Evolutionary conservation across 2,113 vertebrate species (phyloP).

Genomic region (Gnathonemus longibarbis): DNA sequence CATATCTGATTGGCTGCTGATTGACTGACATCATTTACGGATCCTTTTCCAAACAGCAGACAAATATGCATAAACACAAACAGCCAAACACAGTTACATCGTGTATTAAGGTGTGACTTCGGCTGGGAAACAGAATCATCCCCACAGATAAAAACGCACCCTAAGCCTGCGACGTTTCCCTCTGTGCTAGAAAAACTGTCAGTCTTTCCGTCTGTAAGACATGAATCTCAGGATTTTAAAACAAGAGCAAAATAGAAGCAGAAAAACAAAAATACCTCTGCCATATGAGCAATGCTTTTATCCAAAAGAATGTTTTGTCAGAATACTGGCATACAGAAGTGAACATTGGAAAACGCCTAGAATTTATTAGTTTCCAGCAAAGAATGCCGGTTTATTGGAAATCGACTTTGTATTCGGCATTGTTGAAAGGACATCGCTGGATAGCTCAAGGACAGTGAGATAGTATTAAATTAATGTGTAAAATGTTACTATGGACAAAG

Average conservation of each 20-base stretch:
- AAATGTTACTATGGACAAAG: conserved; percentile 1
- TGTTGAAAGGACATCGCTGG: background rate
- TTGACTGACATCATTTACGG: background rate
- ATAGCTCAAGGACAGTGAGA: background rate
- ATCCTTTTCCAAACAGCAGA: background rate
- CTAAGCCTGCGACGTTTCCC: background rate
- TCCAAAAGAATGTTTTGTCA: background rate
- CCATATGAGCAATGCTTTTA: background rate
- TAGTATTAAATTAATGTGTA: background rate
- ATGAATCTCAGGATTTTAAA: background rate
- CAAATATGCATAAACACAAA: background rate
- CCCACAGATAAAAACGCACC: background rate
- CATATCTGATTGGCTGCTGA: background rate
- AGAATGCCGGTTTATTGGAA: background rate
- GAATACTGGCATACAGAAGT: background rate
- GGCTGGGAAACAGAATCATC: background rate
- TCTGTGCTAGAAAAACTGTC: background rate
- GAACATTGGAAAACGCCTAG: background rate
- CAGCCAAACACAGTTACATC: background rate
- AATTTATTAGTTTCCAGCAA: background rate
- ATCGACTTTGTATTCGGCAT: background rate
- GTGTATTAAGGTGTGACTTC: background rate
- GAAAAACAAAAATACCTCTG: background rate
- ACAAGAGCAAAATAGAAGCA: background rate
- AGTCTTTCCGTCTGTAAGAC: background rate